Base-by-base conservation (phyloP, 2,797 vertebrate species). In the Anguilla megastoma region DNA sequence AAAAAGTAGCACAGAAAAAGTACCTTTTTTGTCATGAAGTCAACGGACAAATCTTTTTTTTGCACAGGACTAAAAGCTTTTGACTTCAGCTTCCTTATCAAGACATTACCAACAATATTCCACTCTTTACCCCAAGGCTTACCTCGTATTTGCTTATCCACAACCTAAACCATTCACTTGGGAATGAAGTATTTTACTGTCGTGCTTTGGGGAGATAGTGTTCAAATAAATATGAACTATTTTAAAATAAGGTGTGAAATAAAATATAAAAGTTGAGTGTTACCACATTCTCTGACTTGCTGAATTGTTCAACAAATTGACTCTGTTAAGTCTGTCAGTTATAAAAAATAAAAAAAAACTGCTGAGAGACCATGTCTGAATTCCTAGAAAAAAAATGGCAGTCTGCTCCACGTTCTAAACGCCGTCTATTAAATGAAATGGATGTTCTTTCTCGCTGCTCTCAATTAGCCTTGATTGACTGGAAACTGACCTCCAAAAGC, bases 391-490 rank as follows among this genome's bases (percentile, higher is more conserved):
- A 24, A 60, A 24, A 1, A 76, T 36, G 27, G 27, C 71, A 76
- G 14, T 36, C 27, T 71, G 66, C 27, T 71, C 24, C 24, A 76
- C 71, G 6, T 76, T 41, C 33, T 76, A 36, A 76, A 27, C 5
- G 18, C 74, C 0, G 33, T 45, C 74, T 41, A 48, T 24, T 80
- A 48, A 80, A 80, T 48, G 41, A 16, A 80, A 48, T 48, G 14
- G 16, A 30, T 21, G 45, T 36, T 76, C 27, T 16, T 9, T 58
- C 54, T 36, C 63, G 24, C 18, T 36, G 27, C 52, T 76, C 48
- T 74, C 63, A 84, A 60, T 88, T 85, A 79, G 50, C 48, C 69
- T 50, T 85, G 83, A 85, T 48, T 79, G 84, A 79, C 69, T 71
- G 82, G 83, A 56, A 63, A 84, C 24, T 85, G 63, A 85, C 87